These are phyloP conservation scores for Spizella passerina DNA, from an alignment of 2,797 vertebrate species.

Conservation along the genomic window DNA sequence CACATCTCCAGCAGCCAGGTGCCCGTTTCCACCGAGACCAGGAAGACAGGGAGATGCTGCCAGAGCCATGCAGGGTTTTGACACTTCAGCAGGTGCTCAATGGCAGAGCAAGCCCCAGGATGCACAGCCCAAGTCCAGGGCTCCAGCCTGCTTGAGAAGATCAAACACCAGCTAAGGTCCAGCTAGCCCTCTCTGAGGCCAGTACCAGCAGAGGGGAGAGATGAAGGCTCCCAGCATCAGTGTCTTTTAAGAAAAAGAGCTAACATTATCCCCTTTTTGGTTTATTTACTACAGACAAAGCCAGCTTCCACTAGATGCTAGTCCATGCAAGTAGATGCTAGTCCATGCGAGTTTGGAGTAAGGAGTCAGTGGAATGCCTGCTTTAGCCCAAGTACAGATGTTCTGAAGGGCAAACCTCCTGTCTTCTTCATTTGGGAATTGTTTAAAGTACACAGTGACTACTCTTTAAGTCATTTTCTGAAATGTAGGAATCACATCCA, in stretches of 20 bases:
- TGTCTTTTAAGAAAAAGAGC: neutral
- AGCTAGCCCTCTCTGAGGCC: neutral
- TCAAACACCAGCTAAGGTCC: neutral
- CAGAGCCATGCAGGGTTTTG: neutral
- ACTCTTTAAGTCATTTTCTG: neutral
- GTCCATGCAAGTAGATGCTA: neutral
- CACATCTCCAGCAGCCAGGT: neutral
- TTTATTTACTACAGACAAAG: fast-evolving
- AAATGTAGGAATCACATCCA: neutral
- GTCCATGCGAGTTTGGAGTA: neutral
- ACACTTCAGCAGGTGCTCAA: neutral
- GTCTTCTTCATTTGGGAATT: neutral
- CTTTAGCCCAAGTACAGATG: neutral
- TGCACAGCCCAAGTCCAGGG: neutral
- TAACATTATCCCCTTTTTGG: neutral
- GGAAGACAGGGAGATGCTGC: neutral
- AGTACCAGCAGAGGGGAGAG: neutral
- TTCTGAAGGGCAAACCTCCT: neutral
- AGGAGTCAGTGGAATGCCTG: neutral
- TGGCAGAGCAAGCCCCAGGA: neutral
- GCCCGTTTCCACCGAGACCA: neutral
- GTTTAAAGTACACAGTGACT: neutral
- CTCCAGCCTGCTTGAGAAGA: neutral
- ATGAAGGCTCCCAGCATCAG: neutral
- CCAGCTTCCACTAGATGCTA: neutral